These are phyloP conservation scores for Chelmon rostratus DNA, from an alignment of 2,797 vertebrate species.

Conservation along the genomic window DNA sequence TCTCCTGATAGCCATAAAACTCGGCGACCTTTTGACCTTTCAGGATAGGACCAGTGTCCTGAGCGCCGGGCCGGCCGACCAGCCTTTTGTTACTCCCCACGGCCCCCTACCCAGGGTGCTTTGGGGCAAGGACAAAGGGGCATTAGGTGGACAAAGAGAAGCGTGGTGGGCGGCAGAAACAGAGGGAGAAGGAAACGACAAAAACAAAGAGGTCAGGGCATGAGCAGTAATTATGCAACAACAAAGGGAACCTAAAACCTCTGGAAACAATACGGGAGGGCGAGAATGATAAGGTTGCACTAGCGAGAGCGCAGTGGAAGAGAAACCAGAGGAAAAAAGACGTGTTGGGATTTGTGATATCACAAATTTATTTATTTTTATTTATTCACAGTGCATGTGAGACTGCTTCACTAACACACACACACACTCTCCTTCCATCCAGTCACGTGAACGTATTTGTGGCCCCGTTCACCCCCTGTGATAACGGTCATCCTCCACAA, in stretches of 20 bases:
- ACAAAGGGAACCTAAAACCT: conserved; percentile 66
- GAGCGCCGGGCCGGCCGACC: conserved; percentile 50
- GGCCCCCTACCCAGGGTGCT: conserved; percentile 75
- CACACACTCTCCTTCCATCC: neutral
- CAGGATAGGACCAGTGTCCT: conserved; percentile 45
- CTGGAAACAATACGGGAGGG: conserved; percentile 50
- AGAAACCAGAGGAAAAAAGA: conserved; percentile 8
- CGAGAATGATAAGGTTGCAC: conserved; percentile 15
- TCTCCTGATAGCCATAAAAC: conserved; percentile 61
- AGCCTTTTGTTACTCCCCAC: conserved; percentile 73
- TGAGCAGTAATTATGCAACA: conserved; percentile 76
- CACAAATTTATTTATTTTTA: neutral
- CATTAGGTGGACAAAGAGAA: conserved; percentile 84
- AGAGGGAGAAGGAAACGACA: conserved; percentile 64
- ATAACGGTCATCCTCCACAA: conserved; percentile 33
- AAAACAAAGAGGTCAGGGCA: conserved; percentile 70
- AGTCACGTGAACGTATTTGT: neutral
- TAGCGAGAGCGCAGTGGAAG: neutral
- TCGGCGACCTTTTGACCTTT: conserved; percentile 70
- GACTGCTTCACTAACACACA: neutral
- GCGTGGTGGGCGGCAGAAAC: conserved; percentile 72
- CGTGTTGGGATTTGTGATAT: neutral
- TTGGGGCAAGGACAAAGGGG: conserved; percentile 74
- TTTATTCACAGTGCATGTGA: neutral
- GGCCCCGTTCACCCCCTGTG: neutral